Evolutionary conservation across 2,888 invertebrate species (phyloP), one percentile per base, ranked within the genome.

Genomic region (Automeris io): DNA sequence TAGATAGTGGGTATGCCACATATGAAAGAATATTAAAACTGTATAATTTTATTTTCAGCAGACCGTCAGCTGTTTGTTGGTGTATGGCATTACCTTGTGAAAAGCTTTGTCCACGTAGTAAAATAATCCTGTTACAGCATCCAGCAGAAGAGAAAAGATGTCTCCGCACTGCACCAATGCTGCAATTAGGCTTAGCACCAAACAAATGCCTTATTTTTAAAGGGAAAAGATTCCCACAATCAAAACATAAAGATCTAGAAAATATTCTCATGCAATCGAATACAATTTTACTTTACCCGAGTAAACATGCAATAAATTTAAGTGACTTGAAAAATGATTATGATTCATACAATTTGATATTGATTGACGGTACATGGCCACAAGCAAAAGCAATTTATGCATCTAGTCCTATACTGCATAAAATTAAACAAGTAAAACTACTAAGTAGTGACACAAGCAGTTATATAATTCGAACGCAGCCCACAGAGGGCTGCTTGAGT

Each of bases 341-440:
- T 47, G 78, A 74, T 29, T 88, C 87, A 6, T 95, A 93, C 64
- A 96, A 95, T 70, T 83, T 97, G 37, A 87, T 97, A 31, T 79
- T 97, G 26, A 90, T 98, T 46, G 97, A 98, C 86, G 97, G 98
- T 3, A 98, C 98, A 6, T 98, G 97, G 97, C 94, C 96, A 1
- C 97, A 98, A 76, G 97, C 97, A 2, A 96, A 95, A 74, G 94
- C 95, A 7, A 95, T 97, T 45, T 97, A 94, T 77, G 90, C 93
- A 34, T 92, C 94, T 45, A 96, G 95, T 69, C 90, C 92, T 8
- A 83, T 91, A 42, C 83, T 97, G 35, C 93, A 93, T 55, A 81
- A 86, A 37, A 75, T 97, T 41, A 91, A 88, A 57, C 95, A 96
- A 82, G 94, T 96, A 0, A 95, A 96, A 77, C 86, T 97, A 35